A percentile compares a stretch with the other conserved stretches of the same genome.
Evolutionary conservation across 2,888 invertebrate species (phyloP).

Genomic region (Empis stercorea): DNA sequence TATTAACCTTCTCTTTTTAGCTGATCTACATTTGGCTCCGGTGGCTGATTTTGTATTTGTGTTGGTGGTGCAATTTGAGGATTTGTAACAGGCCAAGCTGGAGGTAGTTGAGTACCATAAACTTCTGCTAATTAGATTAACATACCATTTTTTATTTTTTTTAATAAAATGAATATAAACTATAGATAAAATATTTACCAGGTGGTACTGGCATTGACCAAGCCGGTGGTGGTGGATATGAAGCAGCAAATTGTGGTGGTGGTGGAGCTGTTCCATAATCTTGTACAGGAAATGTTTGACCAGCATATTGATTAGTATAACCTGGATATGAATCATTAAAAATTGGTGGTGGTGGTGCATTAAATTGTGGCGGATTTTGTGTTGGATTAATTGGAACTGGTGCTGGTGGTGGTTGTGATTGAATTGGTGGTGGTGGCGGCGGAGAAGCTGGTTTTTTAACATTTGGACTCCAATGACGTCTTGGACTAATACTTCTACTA

Average conservation of each 20-base stretch:
- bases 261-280: conserved; percentile 20
- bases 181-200: not conserved
- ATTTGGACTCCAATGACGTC: conserved; percentile 20
- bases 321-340: conserved; percentile 24
- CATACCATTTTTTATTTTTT: too few relatives aligned
- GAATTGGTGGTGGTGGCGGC: conserved; percentile 16
- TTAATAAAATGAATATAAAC: too few relatives aligned
- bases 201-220: conserved; percentile 3
- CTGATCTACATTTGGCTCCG: not conserved
- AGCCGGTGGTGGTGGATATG: conserved; percentile 24
- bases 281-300: conserved; percentile 20
- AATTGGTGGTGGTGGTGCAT: conserved; percentile 23
- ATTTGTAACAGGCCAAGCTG: not conserved
- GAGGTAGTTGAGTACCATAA: conserved; percentile 1
- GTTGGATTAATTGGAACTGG: conserved; percentile 11
- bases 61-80: not conserved
- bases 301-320: conserved; percentile 23
- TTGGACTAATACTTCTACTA: conserved; percentile 25
- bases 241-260: conserved; percentile 20
- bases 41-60: conserved; percentile 1
- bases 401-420: conserved; percentile 12
- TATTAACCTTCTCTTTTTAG: not conserved
- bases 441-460: conserved; percentile 16
- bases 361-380: conserved; percentile 18
- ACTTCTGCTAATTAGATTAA: too few relatives aligned